Percentiles rank a stretch among this genome's conserved stretches.
Conservation (phyloP, 2,113 vertebrate genomes). For the Arvicanthis niloticus region DNA sequence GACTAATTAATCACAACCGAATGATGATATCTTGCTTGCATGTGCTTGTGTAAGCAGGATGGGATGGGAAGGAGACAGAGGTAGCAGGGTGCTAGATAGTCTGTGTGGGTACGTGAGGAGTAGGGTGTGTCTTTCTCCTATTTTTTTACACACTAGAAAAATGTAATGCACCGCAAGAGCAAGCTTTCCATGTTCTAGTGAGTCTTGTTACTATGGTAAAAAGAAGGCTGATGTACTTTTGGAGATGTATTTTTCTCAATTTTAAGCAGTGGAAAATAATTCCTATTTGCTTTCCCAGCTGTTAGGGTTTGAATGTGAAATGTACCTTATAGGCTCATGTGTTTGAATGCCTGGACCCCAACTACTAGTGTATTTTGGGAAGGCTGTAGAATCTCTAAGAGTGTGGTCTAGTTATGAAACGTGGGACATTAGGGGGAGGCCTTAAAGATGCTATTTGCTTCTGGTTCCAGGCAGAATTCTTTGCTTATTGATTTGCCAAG, state of each 20-base stretch:
- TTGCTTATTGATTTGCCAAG: neutral
- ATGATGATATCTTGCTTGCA: neutral
- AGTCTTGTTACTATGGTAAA: neutral
- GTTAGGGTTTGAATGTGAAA: neutral
- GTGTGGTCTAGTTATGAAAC: neutral
- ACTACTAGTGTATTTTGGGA: neutral
- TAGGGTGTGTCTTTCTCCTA: neutral
- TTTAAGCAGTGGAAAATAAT: neutral
- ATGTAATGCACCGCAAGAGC: neutral
- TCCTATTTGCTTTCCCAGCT: neutral
- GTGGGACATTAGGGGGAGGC: neutral
- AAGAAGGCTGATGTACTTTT: neutral
- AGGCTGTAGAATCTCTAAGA: neutral
- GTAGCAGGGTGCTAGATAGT: neutral
- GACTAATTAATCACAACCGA: neutral
- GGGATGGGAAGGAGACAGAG: neutral
- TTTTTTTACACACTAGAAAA: neutral
- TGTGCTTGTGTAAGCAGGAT: neutral
- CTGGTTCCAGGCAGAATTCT: neutral
- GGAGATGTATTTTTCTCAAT: neutral
- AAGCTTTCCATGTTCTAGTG: neutral
- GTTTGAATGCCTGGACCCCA: neutral
- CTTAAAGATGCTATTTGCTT: neutral
- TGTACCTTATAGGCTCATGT: neutral
- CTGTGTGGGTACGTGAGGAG: neutral